A percentile compares a stretch with the other conserved stretches of the same genome.
Conservation (phyloP, 2,888 invertebrate genomes). For the Napeogenes sylphis region DNA sequence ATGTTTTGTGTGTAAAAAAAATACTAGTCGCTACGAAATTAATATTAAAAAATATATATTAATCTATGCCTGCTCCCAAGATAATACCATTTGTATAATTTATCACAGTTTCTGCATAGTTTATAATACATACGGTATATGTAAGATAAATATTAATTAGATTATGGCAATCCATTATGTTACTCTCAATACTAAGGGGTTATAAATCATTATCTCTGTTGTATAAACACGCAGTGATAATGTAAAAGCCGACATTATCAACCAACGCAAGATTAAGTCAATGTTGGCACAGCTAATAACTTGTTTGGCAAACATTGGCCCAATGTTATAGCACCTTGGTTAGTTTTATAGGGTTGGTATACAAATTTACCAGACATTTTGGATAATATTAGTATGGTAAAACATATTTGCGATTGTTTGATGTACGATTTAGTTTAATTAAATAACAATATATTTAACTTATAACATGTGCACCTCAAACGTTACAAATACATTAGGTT, state of each 20-base stretch:
- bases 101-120: background rate
- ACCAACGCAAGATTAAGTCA: constrained; percentile 12
- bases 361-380: too few relatives aligned
- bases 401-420: too few relatives aligned
- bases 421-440: too few relatives aligned
- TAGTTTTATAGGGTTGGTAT: background rate
- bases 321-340: constrained; percentile 10
- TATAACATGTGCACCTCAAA: too few relatives aligned
- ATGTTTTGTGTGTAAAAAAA: too few relatives aligned
- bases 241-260: background rate
- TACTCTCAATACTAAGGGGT: constrained; percentile 1
- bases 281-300: constrained; percentile 23
- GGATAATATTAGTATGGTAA: too few relatives aligned
- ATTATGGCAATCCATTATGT: constrained; percentile 1
- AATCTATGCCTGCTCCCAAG: too few relatives aligned
- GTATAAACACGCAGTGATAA: constrained; percentile 6
- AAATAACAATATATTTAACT: too few relatives aligned
- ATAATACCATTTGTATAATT: background rate
- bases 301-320: constrained; percentile 16
- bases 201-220: background rate
- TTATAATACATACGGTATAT: background rate
- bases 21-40: too few relatives aligned
- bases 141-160: constrained; percentile 5
- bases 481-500: too few relatives aligned
- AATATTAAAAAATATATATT: too few relatives aligned